Conservation (phyloP, 2,888 invertebrate genomes). For the Bembecia ichneumoniformis region DNA sequence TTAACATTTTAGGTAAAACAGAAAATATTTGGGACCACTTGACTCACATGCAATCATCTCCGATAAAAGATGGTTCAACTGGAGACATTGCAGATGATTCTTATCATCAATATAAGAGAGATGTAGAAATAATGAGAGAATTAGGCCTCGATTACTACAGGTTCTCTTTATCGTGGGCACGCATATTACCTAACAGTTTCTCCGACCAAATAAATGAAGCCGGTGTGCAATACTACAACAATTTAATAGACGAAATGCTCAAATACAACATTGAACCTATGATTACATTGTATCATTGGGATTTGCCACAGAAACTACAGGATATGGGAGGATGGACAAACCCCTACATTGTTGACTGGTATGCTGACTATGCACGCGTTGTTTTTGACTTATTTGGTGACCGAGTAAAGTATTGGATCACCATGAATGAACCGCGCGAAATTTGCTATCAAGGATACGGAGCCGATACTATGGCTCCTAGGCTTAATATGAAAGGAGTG, state of each 20-base stretch:
- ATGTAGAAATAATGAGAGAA: constrained; percentile 54
- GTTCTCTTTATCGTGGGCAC: constrained; percentile 75
- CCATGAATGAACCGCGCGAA: constrained; percentile 67
- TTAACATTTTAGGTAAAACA: constrained; percentile 51
- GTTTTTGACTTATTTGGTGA: constrained; percentile 54
- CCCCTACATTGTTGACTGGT: constrained; percentile 51
- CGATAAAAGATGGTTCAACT: constrained; percentile 62
- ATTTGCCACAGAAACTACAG: constrained; percentile 62
- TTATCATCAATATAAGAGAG: constrained; percentile 71
- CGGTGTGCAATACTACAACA: constrained; percentile 32
- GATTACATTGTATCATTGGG: constrained; percentile 69
- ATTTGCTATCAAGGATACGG: constrained; percentile 55
- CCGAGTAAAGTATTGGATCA: constrained; percentile 65
- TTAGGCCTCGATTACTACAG: constrained; percentile 64
- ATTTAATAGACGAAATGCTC: constrained; percentile 70
- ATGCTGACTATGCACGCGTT: constrained; percentile 50
- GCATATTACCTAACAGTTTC: constrained; percentile 74
- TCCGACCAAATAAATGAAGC: constrained; percentile 67
- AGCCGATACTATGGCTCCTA: constrained; percentile 24
- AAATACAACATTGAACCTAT: constrained; percentile 74
- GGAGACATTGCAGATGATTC: constrained; percentile 73
- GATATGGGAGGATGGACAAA: constrained; percentile 68
- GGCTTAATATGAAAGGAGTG: constrained; percentile 36
- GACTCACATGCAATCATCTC: constrained; percentile 54
- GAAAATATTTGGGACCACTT: constrained; percentile 76